Base-by-base conservation (phyloP, 2,888 invertebrate species). In the Listrodromus nycthemerus region DNA sequence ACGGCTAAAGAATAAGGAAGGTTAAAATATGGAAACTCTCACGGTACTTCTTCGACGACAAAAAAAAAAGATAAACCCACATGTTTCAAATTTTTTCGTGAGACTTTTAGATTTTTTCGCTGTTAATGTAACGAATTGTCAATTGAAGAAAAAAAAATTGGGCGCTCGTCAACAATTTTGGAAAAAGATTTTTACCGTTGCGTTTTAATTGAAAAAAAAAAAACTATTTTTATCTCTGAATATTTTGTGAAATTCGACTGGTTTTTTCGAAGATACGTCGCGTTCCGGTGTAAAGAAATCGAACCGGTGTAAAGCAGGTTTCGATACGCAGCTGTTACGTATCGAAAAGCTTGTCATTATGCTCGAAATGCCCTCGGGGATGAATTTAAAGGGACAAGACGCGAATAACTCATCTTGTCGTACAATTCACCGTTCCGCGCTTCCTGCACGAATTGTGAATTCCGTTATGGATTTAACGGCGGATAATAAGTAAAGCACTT, bases 391-490 rank as follows among this genome's bases (percentile, higher is more conserved):
- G 13, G 24, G 58, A 27, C 58, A 27, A 27, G 24, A 58, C 10
- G 13, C 21, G 24, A 58, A 24, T 13, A 58, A 27, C 27, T 13
- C 45, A 45, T 45, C 16, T 19, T 48, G 33, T 30, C 30, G 48
- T 33, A 21, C 16, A 13, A 48, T 61, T 63, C 63, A 33, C 30
- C 24, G 50, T 80, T 80, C 45, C 55, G 77, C 69, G 45, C 55
- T 74, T 24, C 55, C 24, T 61, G 61, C 30, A 30, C 24, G 61
- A 27, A 61, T 61, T 30, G 27, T 67, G 10, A 74, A 84, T 74
- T 81, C 84, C 84, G 84, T 84, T 84, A 84, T 71, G 74, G 67
- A 73, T 81, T 74, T 52, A 37, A 74, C 27, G 65, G 24, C 33
- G 63, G 37, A 41, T 19, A 52, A 8, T n/a, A 7, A 27, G 30